These are phyloP conservation scores for Craseonycteris thonglongyai DNA, from an alignment of 2,113 vertebrate species.

Conservation along the genomic window DNA sequence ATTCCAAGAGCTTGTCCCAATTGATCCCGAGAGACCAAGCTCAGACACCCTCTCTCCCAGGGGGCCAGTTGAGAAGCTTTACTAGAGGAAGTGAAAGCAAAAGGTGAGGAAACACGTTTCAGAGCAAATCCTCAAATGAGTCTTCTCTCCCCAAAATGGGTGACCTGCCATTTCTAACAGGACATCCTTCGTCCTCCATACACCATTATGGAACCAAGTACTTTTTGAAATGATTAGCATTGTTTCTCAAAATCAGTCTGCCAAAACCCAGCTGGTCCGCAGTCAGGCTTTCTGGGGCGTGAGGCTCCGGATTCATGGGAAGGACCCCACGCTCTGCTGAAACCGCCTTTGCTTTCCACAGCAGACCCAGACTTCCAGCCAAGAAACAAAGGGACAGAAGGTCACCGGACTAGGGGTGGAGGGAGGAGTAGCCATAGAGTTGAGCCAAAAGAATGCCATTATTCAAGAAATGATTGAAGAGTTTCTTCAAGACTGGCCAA, in stretches of 20 bases:
- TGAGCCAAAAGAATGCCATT: conserved; percentile 45
- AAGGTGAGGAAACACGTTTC: not conserved
- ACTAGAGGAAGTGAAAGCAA: not conserved
- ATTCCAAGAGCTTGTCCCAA: not conserved
- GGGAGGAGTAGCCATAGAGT: not conserved
- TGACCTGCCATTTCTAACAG: not conserved
- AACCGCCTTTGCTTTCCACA: not conserved
- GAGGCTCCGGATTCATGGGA: conserved; percentile 32
- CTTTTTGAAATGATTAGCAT: not conserved
- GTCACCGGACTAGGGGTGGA: conserved; percentile 26
- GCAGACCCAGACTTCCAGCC: conserved; percentile 49
- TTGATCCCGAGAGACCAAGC: not conserved
- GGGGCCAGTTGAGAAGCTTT: not conserved
- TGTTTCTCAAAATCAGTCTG: conserved; percentile 1
- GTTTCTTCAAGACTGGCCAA: conserved; percentile 41
- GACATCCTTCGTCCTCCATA: not conserved
- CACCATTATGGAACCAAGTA: not conserved
- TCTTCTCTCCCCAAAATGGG: not conserved
- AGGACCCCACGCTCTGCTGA: conserved; percentile 18
- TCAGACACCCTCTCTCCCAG: not conserved
- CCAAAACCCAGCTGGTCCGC: conserved; percentile 28
- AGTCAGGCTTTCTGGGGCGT: conserved; percentile 34
- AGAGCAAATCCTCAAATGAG: not conserved
- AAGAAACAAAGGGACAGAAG: conserved; percentile 60
- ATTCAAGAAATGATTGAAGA: conserved; percentile 58